Evolutionary conservation across 2,888 invertebrate genomes (phyloP), one percentile per base, ranked within the genome.

Genomic region (Meganola albula): DNA sequence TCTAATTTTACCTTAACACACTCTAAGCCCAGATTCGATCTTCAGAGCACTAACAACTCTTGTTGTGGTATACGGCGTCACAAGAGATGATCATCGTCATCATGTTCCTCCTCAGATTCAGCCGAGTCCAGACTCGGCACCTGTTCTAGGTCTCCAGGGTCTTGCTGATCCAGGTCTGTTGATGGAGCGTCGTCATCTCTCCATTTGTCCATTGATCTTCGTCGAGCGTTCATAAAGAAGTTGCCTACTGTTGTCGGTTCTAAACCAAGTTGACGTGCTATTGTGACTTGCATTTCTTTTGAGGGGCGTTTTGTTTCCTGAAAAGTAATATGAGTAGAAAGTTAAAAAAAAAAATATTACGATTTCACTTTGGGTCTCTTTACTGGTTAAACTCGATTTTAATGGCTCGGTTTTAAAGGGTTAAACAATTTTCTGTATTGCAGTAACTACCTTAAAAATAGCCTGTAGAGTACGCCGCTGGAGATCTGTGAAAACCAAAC

Each of bases 201-300:
- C 98, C 98, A 99, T 69, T 98, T 99, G 84, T 99, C 99, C 95
- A 95, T 95, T 2, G 95, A 95, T 50, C 99, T 91, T 56, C 99
- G 90, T 40, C 99, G 90, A n/a, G 99, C 99, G 82, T 99, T 99
- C 99, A 99, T 99, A 88, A 99, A 99, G 90, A 99, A 99, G 80
- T 99, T 99, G 28, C 99, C 98, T 37, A 99, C 98, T 7, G 99
- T 99, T 32, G 97, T 97, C 31, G 98, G 97, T 74, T 98, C 98
- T 52, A 99, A 88, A 44, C 98, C 98, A 60, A 99, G 88, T 75
- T 99, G 98, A 54, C 98, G 90, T 13, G 98, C 98, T 87, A 99
- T 99, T 63, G 98, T 98, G 64, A 98, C 97, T 88, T 99, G 99
- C 98, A 99, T 99, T 88, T 99, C 99, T 87, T 99, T 99, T 54